These are phyloP conservation scores for Neoitamus cyanurus DNA, from an alignment of 2,888 invertebrate genomes.

Conservation along the genomic window DNA sequence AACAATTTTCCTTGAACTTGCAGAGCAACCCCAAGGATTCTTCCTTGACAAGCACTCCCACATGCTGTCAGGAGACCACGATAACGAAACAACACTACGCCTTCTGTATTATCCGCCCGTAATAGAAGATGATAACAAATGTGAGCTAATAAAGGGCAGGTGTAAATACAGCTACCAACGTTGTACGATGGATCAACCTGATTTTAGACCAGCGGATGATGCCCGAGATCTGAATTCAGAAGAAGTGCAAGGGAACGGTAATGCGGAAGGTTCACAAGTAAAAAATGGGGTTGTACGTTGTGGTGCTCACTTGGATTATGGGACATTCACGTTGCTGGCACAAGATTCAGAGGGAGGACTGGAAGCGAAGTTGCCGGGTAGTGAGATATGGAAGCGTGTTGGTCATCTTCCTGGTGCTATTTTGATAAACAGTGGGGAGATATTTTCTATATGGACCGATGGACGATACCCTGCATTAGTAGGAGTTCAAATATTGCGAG, in stretches of 20 bases:
- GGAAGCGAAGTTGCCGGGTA: slow-evolving; percentile 71
- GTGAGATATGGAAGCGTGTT: slow-evolving; percentile 78
- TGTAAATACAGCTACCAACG: slow-evolving; percentile 66
- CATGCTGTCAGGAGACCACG: slow-evolving; percentile 72
- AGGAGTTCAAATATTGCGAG: slow-evolving; percentile 48
- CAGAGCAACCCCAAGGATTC: slow-evolving; percentile 72
- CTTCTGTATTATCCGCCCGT: slow-evolving; percentile 79
- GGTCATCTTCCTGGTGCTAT: slow-evolving; percentile 82
- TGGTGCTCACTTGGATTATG: slow-evolving; percentile 80
- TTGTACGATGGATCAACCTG: slow-evolving; percentile 63
- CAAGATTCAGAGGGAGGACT: slow-evolving; percentile 82
- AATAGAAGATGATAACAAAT: slow-evolving; percentile 71
- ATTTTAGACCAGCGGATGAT: slow-evolving; percentile 64
- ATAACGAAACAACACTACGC: slow-evolving; percentile 76
- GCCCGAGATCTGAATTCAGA: slow-evolving; percentile 55
- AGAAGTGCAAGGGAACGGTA: slow-evolving; percentile 55
- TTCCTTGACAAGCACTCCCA: slow-evolving; percentile 75
- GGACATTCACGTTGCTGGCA: slow-evolving; percentile 79
- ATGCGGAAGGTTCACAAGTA: slow-evolving; percentile 63
- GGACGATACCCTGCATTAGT: slow-evolving; percentile 77
- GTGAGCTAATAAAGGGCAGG: slow-evolving; percentile 65
- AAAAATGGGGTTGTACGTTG: slow-evolving; percentile 69
- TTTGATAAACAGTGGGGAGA: slow-evolving; percentile 79
- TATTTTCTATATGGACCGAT: slow-evolving; percentile 80
- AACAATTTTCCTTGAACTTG: slow-evolving; percentile 13